Base-by-base conservation (phyloP, 2,797 vertebrate genomes). In the Schizothorax lantsangensis region DNA sequence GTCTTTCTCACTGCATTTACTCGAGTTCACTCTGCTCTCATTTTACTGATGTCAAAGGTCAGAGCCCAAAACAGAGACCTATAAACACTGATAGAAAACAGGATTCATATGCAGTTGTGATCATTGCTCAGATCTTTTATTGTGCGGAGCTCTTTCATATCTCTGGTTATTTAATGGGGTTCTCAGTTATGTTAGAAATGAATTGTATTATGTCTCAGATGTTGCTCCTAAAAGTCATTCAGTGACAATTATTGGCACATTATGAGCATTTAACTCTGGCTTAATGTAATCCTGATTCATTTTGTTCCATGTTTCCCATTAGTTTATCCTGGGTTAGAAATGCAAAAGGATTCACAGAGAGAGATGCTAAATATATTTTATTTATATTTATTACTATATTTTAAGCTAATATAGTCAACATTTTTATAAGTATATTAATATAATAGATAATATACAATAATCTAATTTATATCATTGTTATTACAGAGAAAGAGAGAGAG, bases 1-100 rank as follows among this genome's bases (percentile, higher is more conserved):
- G 81, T 73, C 69, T 33, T 73, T 73, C 69, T 8, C 81, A 43
- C 47, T 71, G 66, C 33, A n/a, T 71, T 82, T 19, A 19, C 49
- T 57, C 1, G 2, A 8, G 15, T 72, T 83, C 10, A 59, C 47
- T 26, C 33, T 40, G 66, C 47, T 38, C 21, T 81, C 68, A 5
- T 69, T 64, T 26, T 12, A 43, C n/a, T 11, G 78, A 62, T 19
- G 57, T 45, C 57, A 79, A 26, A 64, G 57, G 57, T 64, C 57
- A 64, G 2, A 79, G 21, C 75, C 36, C 49, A 57, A 79, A 78
- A 52, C 33, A n/a, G 33, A 79, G 54, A 79, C 4, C 4, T 11
- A 26, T 30, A 40, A 45, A 64, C 23, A 6, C 75, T 78, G 52
- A 38, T 77, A 52, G 52, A 78, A 78, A 78, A 78, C 17, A 17